Conservation (phyloP, 2,888 invertebrate species). For the Diachrysia chrysitis region DNA sequence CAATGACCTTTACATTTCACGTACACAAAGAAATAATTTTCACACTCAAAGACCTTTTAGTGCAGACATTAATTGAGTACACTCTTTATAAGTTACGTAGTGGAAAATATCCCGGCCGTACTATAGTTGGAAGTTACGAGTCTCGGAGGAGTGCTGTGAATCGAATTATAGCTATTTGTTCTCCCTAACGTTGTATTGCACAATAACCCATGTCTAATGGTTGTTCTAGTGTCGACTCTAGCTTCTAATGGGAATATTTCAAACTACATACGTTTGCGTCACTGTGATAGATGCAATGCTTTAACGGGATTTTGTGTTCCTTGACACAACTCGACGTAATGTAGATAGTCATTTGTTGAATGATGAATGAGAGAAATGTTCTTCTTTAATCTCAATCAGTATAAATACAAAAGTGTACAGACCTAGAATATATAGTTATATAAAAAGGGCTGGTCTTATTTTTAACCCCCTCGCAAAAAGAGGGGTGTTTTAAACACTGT, state of each 20-base stretch:
- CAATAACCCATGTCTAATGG: conserved; percentile 68
- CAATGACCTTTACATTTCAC: not conserved
- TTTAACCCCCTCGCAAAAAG: too few species aligned
- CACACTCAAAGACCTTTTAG: conserved; percentile 47
- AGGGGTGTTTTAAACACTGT: too few species aligned
- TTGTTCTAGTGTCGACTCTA: conserved; percentile 42
- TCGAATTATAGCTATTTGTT: conserved; percentile 82
- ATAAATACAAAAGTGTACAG: too few species aligned
- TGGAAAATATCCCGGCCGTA: conserved; percentile 55
- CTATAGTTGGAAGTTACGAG: conserved; percentile 63
- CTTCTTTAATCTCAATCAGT: too few species aligned
- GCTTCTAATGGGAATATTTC: conserved; percentile 49
- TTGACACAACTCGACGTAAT: not conserved
- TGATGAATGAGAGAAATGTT: not conserved
- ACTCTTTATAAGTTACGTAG: conserved; percentile 63
- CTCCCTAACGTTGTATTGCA: conserved; percentile 62
- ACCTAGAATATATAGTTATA: too few species aligned
- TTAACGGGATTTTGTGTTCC: conserved; percentile 16
- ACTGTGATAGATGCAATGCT: conserved; percentile 33
- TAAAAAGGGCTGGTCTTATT: too few species aligned
- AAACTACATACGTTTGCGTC: conserved; percentile 50
- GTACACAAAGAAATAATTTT: conserved; percentile 35
- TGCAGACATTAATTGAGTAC: conserved; percentile 62
- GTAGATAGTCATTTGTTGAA: not conserved
- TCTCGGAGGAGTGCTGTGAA: conserved; percentile 73